Percentiles rank a stretch among this genome's conserved stretches.
Evolutionary conservation across 2,797 vertebrate genomes (phyloP).

Genomic region (Sciurus carolinensis): DNA sequence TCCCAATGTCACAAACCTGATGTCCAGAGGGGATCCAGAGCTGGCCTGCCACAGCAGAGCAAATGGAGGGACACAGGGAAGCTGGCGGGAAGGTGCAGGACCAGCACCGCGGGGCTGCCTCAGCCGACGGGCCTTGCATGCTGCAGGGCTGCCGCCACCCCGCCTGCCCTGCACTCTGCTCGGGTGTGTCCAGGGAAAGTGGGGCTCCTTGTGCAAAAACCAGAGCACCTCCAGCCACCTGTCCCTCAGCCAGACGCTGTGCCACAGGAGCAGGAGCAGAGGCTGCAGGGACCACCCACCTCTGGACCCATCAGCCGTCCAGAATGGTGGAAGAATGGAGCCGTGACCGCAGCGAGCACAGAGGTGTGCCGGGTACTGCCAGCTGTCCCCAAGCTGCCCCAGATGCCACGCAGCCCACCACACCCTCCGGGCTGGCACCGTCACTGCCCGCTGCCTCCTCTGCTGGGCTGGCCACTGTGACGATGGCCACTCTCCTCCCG

Average conservation of each 20-base stretch:
- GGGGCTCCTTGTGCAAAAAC: not conserved
- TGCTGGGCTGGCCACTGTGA: not conserved
- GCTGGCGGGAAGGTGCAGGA: not conserved
- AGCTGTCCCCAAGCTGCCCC: not conserved
- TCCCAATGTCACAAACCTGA: not conserved
- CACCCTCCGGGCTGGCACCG: no score
- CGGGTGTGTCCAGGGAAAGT: not conserved
- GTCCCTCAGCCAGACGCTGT: not conserved
- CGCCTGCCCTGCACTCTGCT: not conserved
- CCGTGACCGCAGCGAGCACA: not conserved
- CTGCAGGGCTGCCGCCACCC: no score
- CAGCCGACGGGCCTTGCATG: no score
- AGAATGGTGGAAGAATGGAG: not conserved
- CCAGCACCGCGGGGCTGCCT: no score
- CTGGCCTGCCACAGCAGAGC: not conserved
- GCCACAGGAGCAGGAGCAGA: not conserved
- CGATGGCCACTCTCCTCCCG: no score
- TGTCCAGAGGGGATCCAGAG: not conserved
- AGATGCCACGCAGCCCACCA: no score
- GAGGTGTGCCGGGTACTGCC: no score
- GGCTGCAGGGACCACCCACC: rapidly evolving
- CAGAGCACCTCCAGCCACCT: not conserved
- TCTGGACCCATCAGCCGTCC: not conserved
- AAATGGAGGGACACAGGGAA: not conserved
- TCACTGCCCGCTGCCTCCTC: no score